phyloP scores from a whole-genome alignment of 2,113 vertebrate species.

The Plecturocebus donacophilus region DNA sequence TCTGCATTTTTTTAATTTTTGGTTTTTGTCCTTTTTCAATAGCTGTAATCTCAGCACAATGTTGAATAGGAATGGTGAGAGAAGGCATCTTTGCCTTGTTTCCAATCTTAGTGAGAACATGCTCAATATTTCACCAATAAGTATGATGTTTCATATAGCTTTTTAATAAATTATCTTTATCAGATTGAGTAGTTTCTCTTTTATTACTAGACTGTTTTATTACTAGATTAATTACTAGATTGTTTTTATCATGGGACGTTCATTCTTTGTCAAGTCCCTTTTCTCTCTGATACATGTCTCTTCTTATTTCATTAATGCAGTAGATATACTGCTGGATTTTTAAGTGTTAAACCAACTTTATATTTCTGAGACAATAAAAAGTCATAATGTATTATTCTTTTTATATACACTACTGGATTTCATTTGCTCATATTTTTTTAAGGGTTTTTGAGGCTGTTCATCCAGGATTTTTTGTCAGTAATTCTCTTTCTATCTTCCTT shows the following conservation, averaged over 20 bases:
- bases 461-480: neutral
- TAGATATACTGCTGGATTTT: neutral
- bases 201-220: neutral
- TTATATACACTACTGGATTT: neutral
- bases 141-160: neutral
- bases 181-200: neutral
- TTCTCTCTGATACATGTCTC: neutral
- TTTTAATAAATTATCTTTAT: neutral
- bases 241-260: neutral
- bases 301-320: neutral
- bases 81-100: neutral
- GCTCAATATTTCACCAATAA: neutral
- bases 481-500: neutral
- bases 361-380: neutral
- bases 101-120: neutral
- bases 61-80: neutral
- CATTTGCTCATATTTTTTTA: neutral
- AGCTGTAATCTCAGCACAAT: neutral
- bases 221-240: neutral
- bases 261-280: neutral
- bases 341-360: neutral
- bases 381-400: neutral
- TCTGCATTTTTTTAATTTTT: neutral
- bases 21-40: neutral
- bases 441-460: neutral